These are phyloP conservation scores for Psilopsiagon aymara DNA, from an alignment of 2,113 vertebrate genomes.

Conservation along the genomic window DNA sequence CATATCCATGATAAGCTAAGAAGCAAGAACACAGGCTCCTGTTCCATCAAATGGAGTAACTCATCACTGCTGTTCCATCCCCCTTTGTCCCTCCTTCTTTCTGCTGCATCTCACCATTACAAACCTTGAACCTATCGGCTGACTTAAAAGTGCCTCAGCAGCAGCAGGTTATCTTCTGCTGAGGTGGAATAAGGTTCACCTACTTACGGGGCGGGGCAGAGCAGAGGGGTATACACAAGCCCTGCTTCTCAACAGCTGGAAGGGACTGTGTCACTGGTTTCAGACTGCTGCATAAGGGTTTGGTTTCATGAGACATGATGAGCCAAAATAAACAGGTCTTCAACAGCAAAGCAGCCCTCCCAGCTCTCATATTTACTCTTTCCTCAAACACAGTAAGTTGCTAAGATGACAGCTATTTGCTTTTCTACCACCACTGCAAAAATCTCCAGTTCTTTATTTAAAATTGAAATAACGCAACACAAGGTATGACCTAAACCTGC, in stretches of 20 bases:
- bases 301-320: not conserved
- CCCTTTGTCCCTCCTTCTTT: not conserved
- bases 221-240: not conserved
- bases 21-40: not conserved
- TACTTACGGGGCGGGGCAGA: not conserved
- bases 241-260: not conserved
- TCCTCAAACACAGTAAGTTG: not conserved
- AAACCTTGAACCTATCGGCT: not conserved
- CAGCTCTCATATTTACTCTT: not conserved
- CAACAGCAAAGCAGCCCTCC: not conserved
- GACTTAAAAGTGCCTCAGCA: not conserved
- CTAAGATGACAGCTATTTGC: not conserved
- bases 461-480: not conserved
- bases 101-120: not conserved
- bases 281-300: not conserved
- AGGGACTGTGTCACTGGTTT: not conserved
- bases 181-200: not conserved
- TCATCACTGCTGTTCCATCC: not conserved
- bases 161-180: not conserved
- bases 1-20: not conserved
- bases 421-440: not conserved
- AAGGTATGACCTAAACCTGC: not conserved
- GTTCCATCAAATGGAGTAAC: not conserved
- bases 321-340: constrained; percentile 7
- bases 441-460: not conserved